Base-by-base conservation (phyloP, 2,113 vertebrate genomes). In the Pteronura brasiliensis region DNA sequence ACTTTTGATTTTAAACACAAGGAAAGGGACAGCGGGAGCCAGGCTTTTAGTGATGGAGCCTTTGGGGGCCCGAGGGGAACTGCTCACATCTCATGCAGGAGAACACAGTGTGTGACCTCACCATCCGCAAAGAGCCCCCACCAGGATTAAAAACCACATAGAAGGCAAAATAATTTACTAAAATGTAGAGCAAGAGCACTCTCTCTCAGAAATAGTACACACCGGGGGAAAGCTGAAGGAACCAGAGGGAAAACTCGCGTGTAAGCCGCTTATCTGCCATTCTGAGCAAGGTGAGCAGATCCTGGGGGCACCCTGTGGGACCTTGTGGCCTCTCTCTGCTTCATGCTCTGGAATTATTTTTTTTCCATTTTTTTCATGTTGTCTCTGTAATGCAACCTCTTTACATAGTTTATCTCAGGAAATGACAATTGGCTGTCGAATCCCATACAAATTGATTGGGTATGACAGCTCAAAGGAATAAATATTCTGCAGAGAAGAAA, bases 361-460 rank as follows among this genome's bases (percentile, higher is more conserved):
- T 86, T 88, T 49, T 52, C 71, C 86, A 42, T 93, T 92, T 95
- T 65, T 95, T 93, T 88, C 94, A 93, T 95, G 83, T 87, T 67
- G 84, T 52, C 27, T 97, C 94, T 96, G 94, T 95, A 98, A 98
- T 71, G 87, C 39, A 95, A 97, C 85, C 96, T 90, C 94, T 93
- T 85, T 81, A 81, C 77, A 55, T 72, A 97, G 76, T 88, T 61
- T 97, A 95, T 96, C 81, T 97, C 97, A 97, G 97, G 98, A 98
- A 98, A 98, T 97, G 98, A 98, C 98, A 98, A 98, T 97, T 97
- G 98, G 95, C 90, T 82, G 85, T 98, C 97, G 27, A 86, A 96
- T 90, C 76, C 90, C 97, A 95, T 90, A 93, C 96, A 96, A 96
- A 98, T 96, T 94, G 95, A 98, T 98, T 98, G 94, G 95, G 88